Percentiles rank a stretch among this genome's conserved stretches.
Conservation (phyloP, 2,888 invertebrate species). For the Euclidia mi region DNA sequence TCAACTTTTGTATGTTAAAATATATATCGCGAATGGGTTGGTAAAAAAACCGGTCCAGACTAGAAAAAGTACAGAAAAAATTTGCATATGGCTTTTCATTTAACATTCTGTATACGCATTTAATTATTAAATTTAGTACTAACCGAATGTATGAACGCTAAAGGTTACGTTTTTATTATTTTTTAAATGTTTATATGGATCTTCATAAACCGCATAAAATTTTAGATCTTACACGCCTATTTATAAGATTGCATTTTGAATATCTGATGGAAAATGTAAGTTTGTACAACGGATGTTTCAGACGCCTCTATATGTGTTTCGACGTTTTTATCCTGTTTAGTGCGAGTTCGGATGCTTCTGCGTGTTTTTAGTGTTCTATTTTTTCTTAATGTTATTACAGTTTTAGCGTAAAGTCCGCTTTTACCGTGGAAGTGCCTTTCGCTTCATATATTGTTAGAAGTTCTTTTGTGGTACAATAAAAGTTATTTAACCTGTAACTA, state of each 20-base stretch:
- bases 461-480: too few species aligned
- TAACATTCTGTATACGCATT: too few species aligned
- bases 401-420: slow-evolving; percentile 20
- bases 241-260: slow-evolving; percentile 31
- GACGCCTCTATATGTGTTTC: slow-evolving; percentile 40
- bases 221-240: slow-evolving; percentile 18
- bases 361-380: slow-evolving; percentile 34
- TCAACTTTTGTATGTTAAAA: too few species aligned
- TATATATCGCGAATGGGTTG: too few species aligned
- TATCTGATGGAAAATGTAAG: slow-evolving; percentile 29
- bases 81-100: too few species aligned
- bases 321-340: slow-evolving; percentile 49
- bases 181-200: slow-evolving; percentile 49
- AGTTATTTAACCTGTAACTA: too few species aligned
- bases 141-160: too few species aligned
- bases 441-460: neutral
- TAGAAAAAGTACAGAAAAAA: too few species aligned
- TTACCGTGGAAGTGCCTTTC: slow-evolving; percentile 2
- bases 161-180: too few species aligned
- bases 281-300: slow-evolving; percentile 35
- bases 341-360: slow-evolving; percentile 22
- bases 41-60: too few species aligned
- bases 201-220: slow-evolving; percentile 10
- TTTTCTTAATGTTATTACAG: slow-evolving; percentile 24
- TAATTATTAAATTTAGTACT: too few species aligned